A percentile compares a stretch with the other conserved stretches of the same genome.
phyloP scores from a whole-genome alignment of 2,888 invertebrate species.

The Chalcosyrphus nemorum region DNA sequence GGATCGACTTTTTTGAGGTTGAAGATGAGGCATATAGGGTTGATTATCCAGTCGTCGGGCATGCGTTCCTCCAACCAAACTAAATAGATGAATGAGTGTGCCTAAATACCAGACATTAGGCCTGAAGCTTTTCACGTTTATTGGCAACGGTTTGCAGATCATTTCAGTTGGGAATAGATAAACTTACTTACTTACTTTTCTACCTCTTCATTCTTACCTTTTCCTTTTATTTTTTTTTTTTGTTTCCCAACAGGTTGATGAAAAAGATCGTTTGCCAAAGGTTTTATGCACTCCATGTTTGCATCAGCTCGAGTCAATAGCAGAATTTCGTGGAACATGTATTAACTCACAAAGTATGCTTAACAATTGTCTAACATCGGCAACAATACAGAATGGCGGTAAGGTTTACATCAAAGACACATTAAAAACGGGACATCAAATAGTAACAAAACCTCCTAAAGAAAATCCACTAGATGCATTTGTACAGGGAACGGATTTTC shows the following conservation, averaged over 20 bases:
- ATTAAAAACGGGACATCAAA: constrained; percentile 59
- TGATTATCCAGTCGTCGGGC: too few species aligned
- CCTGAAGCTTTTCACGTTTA: too few species aligned
- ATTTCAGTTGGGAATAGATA: too few species aligned
- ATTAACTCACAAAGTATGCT: constrained; percentile 87
- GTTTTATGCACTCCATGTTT: constrained; percentile 86
- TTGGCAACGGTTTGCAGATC: too few species aligned
- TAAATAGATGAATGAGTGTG: too few species aligned
- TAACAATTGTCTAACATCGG: constrained; percentile 86
- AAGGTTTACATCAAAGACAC: constrained; percentile 86
- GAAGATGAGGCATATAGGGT: too few species aligned
- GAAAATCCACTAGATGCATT: constrained; percentile 56
- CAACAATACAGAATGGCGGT: constrained; percentile 85
- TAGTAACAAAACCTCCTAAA: constrained; percentile 48
- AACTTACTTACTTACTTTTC: too few species aligned
- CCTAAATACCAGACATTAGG: too few species aligned
- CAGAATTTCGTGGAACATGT: constrained; percentile 86
- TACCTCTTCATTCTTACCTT: too few species aligned
- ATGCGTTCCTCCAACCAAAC: too few species aligned
- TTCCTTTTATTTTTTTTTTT: too few species aligned
- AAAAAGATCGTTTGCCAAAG: constrained; percentile 87
- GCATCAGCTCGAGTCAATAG: constrained; percentile 85
- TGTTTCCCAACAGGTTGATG: constrained; percentile 86
- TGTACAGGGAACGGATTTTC: constrained; percentile 77
- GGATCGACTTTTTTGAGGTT: too few species aligned